Percentiles rank a stretch among this genome's conserved stretches.
phyloP scores from a whole-genome alignment of 2,888 invertebrate genomes.

The Amiota mariae region DNA sequence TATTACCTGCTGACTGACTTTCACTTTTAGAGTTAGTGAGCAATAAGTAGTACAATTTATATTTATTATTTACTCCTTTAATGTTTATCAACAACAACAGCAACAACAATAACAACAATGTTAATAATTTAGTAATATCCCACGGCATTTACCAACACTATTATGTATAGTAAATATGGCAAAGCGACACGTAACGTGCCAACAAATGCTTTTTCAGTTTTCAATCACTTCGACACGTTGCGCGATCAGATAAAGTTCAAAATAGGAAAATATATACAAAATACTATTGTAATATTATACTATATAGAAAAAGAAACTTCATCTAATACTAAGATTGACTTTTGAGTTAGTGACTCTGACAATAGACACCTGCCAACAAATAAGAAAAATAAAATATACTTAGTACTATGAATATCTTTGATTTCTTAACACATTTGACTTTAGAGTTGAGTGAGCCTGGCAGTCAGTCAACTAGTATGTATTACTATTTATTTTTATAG shows the following conservation, averaged over 20 bases:
- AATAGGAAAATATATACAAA: neutral
- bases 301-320: neutral
- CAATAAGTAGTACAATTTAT: too few relatives aligned
- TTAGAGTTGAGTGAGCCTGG: neutral
- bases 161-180: constrained; percentile 17
- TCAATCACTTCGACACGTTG: constrained; percentile 49
- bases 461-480: neutral
- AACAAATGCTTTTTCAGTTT: constrained; percentile 53
- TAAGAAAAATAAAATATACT: too few relatives aligned
- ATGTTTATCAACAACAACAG: neutral
- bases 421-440: constrained; percentile 16
- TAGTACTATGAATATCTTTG: too few relatives aligned
- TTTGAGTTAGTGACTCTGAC: constrained; percentile 14
- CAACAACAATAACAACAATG: too few relatives aligned
- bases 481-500: neutral
- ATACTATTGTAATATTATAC: too few relatives aligned
- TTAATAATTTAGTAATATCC: constrained; percentile 2
- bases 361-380: constrained; percentile 20
- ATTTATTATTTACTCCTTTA: neutral
- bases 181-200: neutral
- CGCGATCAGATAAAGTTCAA: constrained; percentile 47
- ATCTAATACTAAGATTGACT: constrained; percentile 2
- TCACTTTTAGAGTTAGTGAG: neutral
- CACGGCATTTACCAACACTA: constrained; percentile 21
- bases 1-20: constrained; percentile 2